These are phyloP conservation scores for Platyrinchus mystaceus DNA, from an alignment of 2,797 vertebrate species.

Conservation along the genomic window DNA sequence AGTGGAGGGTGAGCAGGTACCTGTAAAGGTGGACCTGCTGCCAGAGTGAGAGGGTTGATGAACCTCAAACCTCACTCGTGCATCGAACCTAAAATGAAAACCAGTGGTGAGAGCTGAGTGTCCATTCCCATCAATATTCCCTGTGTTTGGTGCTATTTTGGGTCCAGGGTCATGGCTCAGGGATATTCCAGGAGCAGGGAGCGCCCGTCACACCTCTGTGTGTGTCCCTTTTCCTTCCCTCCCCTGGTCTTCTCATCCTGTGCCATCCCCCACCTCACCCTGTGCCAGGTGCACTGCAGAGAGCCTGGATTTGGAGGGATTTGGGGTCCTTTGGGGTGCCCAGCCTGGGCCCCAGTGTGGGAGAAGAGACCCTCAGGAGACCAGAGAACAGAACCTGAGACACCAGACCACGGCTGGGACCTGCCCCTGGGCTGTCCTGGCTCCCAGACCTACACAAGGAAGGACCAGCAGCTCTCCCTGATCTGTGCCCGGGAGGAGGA, in stretches of 20 bases:
- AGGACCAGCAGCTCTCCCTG: neutral
- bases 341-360: neutral
- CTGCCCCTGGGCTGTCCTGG: neutral
- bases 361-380: neutral
- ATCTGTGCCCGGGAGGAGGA: neutral
- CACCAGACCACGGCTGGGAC: fast-evolving
- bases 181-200: neutral
- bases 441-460: neutral
- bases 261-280: neutral
- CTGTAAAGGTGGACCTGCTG: neutral
- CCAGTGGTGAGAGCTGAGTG: neutral
- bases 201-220: fast-evolving
- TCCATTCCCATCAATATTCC: neutral
- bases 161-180: neutral
- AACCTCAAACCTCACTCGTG: neutral
- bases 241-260: fast-evolving
- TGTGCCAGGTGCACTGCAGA: neutral
- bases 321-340: too few species aligned
- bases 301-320: neutral
- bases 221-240: neutral
- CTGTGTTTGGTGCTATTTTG: neutral
- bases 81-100: neutral
- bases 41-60: neutral
- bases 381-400: fast-evolving
- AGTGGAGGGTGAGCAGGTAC: neutral